Base-by-base conservation (phyloP, 2,888 invertebrate species). In the Hypercompe scribonia region DNA sequence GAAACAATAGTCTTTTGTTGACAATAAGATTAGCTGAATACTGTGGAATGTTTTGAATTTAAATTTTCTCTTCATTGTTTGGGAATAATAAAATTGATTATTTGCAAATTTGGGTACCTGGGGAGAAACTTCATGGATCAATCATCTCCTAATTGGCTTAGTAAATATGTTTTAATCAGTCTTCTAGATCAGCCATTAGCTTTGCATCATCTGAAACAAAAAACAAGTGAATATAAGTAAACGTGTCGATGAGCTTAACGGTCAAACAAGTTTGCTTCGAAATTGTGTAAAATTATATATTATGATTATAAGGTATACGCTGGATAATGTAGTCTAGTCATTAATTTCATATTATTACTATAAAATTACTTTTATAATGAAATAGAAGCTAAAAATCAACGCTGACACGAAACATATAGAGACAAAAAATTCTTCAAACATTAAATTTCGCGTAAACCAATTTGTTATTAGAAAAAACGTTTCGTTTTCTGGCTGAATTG, bases 1-100 rank as follows among this genome's bases (percentile, higher is more conserved):
- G 89, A 92, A 91, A 95, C 95, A 95, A 95, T 95, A 92, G 94
- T 92, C 93, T 90, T 94, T 95, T 95, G 94, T 95, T 93, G 93
- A 92, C 92, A 90, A 86, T 90, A 89, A 94, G 94, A 95, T 95
- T 95, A 95, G 95, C 95, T 94, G 94, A 95, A 95, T 94, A 90
- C 92, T 91, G 92, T 91, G 90, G 92, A 92, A 93, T 95, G 95
- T 95, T 95, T 93, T 94, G 92, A 92, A 92, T 92, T 92, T 90
- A 90, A 93, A 92, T 92, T 89, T 93, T 94, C 93, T 90, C 93
- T 92, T 90, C 90, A 92, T 93, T 94, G 94, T 94, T 94, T 92
- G 88, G 86, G 89, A 90, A 93, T 90, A 90, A 89, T 88, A 87
- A 86, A 89, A 87, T 89, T 84, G 76, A 81, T 84, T 78, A 84